Evolutionary conservation across 2,113 vertebrate genomes (phyloP).

Genomic region (Axis porcinus): DNA sequence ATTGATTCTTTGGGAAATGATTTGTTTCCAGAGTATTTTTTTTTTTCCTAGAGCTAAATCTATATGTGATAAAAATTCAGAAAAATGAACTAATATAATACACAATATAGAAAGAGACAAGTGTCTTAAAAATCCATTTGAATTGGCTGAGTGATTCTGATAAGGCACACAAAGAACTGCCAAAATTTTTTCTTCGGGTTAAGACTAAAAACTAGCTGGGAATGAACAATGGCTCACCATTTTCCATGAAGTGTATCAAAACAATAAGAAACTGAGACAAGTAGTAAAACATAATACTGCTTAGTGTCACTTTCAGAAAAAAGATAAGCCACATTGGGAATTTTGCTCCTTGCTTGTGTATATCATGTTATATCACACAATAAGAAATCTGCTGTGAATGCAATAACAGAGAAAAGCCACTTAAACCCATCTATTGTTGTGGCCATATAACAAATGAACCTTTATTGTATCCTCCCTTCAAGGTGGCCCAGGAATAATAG

Average conservation of each 20-base stretch:
- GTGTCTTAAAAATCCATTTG: slow-evolving; percentile 19
- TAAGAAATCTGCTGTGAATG: slow-evolving; percentile 52
- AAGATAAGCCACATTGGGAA: slow-evolving; percentile 33
- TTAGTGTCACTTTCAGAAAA: background rate
- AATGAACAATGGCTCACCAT: background rate
- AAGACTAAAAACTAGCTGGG: slow-evolving; percentile 41
- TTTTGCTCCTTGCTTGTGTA: slow-evolving; percentile 21
- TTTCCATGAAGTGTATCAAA: slow-evolving; percentile 42
- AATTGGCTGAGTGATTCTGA: slow-evolving; percentile 7
- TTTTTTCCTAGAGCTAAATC: background rate
- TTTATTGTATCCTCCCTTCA: slow-evolving; percentile 3
- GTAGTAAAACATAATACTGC: slow-evolving; percentile 31
- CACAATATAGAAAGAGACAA: background rate
- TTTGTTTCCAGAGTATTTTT: background rate
- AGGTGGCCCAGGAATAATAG: slow-evolving; percentile 41
- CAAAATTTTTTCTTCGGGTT: background rate
- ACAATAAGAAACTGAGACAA: slow-evolving; percentile 48
- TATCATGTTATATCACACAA: slow-evolving; percentile 28
- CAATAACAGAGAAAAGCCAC: slow-evolving; percentile 37
- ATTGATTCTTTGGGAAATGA: slow-evolving; percentile 1
- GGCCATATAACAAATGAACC: slow-evolving; percentile 51
- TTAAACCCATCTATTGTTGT: slow-evolving; percentile 32
- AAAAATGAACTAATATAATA: background rate
- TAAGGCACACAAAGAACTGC: background rate
- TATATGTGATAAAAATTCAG: background rate